Evolutionary conservation across 2,113 vertebrate species (phyloP), one percentile per base, ranked within the genome.

Genomic region (Hoplias malabaricus): DNA sequence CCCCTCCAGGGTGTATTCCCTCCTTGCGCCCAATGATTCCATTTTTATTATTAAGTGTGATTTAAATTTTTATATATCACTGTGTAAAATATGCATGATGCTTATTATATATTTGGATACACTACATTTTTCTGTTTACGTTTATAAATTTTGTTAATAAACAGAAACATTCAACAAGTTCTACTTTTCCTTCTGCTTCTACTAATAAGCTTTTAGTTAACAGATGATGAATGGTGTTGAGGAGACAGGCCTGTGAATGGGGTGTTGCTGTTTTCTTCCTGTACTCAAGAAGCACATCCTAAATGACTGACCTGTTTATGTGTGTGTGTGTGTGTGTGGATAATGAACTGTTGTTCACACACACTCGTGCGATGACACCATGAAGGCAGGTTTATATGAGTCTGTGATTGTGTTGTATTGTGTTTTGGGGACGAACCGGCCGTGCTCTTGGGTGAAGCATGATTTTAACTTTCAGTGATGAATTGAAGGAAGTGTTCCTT

Each of bases 401-500:
- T 11, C 66, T 61, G 53, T 31, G 5, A 61, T 59, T 46, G 57
- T 33, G 57, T 31, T 61, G 43, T 10, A 61, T 59, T 46, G 57
- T 33, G 57, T 31, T 61, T 61, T 4, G 23, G 5, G 57, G 10
- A 5, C 23, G 29, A 14, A 31, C 54, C 54, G 11, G 12, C 27
- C 12, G 54, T 31, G 25, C 54, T 46, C 54, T 68, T 62, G 11
- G 46, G 78, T 75, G 71, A 79, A 50, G 53, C 63, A 69, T 61
- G 75, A 75, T 63, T 79, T 70, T 65, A 69, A 48, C 81, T 38
- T 79, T 79, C 81, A 70, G 31, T 67, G 50, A 75, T 80, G 81
- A 87, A 84, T 69, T 61, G 80, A 73, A 81, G 84, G 78, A 86
- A 87, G 67, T 70, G 73, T 83, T 76, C 42, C 21, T 63, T 38